Base-by-base conservation (phyloP, 2,888 invertebrate genomes). In the Elegia similella region DNA sequence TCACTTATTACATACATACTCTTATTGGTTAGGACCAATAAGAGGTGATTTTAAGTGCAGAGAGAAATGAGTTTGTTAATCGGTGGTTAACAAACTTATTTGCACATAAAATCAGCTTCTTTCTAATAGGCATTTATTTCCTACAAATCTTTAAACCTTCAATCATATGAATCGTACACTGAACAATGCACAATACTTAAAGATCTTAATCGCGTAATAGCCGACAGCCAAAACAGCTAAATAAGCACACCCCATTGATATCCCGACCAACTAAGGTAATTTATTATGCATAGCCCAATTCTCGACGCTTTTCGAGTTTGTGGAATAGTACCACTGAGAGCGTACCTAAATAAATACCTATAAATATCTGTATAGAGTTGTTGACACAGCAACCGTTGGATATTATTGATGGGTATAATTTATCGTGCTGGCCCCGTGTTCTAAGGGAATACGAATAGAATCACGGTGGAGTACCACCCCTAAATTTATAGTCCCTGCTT, bases 391-490 rank as follows among this genome's bases (percentile, higher is more conserved):
- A 68, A 69, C 79, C 76, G 70, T 77, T 72, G 78, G 75, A 70
- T 84, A 84, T 88, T 86, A 88, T 88, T 87, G 86, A 88, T 88
- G 84, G 76, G 72, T 73, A 82, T 86, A 88, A 88, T 89, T 88
- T 89, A 88, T 88, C 72, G 84, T 74, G 75, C 77, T 74, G 75
- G 70, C 76, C 75, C 76, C 76, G 71, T 81, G 77, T 78, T 83
- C 82, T 82, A 80, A 82, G 82, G 83, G 82, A 83, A 81, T 76
- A 79, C 73, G 78, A 80, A 81, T 77, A 73, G 80, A 86, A 87
- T 86, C 86, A 86, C 80, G 80, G 77, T 75, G 68, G 67, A 76
- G 77, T 77, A 80, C 78, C 78, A 78, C 80, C 78, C 76, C 67
- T 61, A 80, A 88, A 88, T 88, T 87, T 89, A 89, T 87, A 82